phyloP scores from a whole-genome alignment of 1,140 invertebrate species.

The Glossosoma conforme region DNA sequence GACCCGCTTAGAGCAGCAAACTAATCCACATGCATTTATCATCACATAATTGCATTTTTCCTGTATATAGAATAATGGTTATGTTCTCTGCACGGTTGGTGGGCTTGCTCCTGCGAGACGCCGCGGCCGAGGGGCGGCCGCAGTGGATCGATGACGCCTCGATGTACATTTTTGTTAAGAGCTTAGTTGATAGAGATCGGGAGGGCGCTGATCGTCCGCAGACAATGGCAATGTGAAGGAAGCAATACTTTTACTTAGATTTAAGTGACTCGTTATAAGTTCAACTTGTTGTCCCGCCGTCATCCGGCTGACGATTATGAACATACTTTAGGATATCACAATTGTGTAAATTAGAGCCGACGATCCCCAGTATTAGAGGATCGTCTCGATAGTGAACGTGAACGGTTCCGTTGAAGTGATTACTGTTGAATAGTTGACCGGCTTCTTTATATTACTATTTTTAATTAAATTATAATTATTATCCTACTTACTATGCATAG shows the following conservation, averaged over 20 bases:
- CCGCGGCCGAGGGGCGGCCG: too few species aligned
- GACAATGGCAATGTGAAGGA: conserved; percentile 29
- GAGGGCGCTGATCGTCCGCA: conserved; percentile 2
- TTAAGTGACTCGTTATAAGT: conserved; percentile 17
- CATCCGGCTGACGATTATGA: too few species aligned
- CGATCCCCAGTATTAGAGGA: too few species aligned
- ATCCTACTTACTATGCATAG: conserved; percentile 14
- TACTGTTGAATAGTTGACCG: conserved; percentile 3
- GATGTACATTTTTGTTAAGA: conserved; percentile 14
- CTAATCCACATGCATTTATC: neutral
- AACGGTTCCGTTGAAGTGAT: conserved; percentile 13
- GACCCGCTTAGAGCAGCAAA: conserved; percentile 1
- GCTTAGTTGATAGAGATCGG: conserved; percentile 4
- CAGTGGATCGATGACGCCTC: too few species aligned
- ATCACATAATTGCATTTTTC: conserved; percentile 29
- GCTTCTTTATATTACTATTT: conserved; percentile 12
- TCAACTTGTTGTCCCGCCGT: conserved; percentile 20
- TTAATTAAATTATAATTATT: conserved; percentile 13
- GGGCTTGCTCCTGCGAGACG: too few species aligned
- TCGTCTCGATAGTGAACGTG: neutral
- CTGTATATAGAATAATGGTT: conserved; percentile 27
- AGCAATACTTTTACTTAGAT: conserved; percentile 31
- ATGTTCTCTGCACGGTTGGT: conserved; percentile 25
- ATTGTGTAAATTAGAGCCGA: conserved; percentile 20
- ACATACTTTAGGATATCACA: conserved; percentile 22